These are phyloP conservation scores for Anagyrus pseudococci DNA, from an alignment of 2,888 invertebrate genomes.

Conservation along the genomic window DNA sequence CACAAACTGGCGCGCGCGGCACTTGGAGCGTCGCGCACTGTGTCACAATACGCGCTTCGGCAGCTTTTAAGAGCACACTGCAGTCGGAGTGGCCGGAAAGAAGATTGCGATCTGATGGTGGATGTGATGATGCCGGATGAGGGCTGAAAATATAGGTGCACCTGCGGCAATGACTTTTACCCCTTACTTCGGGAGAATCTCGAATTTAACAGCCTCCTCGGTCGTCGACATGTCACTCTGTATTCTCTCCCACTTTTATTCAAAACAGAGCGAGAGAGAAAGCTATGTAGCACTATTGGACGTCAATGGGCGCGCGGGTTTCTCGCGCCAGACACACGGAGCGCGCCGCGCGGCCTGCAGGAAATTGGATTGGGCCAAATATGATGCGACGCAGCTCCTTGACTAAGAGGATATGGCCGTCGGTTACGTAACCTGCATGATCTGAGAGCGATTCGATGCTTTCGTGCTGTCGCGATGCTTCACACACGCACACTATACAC, in stretches of 20 bases:
- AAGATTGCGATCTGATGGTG: no score
- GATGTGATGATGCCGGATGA: not conserved
- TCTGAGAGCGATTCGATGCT: no score
- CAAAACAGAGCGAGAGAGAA: no score
- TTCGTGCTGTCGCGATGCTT: not conserved
- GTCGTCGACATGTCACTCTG: not conserved
- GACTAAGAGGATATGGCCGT: conserved; percentile 25
- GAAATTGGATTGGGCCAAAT: conserved; percentile 37
- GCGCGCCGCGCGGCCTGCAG: not conserved
- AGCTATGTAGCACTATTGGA: no score
- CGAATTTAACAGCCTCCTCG: conserved; percentile 6
- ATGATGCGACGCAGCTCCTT: not conserved
- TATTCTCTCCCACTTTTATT: no score
- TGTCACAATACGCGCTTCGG: no score
- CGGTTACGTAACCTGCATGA: conserved; percentile 21
- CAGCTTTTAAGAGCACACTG: no score
- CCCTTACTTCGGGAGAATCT: conserved; percentile 30
- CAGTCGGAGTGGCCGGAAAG: no score
- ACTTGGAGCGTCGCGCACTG: no score
- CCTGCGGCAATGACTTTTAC: conserved; percentile 11
- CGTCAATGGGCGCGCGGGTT: not conserved
- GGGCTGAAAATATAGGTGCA: not conserved
- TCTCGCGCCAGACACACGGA: not conserved
- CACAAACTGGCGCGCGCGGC: no score
- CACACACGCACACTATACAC: not conserved